phyloP scores from a whole-genome alignment of 2,797 vertebrate species.

The Chrosomus eos region DNA sequence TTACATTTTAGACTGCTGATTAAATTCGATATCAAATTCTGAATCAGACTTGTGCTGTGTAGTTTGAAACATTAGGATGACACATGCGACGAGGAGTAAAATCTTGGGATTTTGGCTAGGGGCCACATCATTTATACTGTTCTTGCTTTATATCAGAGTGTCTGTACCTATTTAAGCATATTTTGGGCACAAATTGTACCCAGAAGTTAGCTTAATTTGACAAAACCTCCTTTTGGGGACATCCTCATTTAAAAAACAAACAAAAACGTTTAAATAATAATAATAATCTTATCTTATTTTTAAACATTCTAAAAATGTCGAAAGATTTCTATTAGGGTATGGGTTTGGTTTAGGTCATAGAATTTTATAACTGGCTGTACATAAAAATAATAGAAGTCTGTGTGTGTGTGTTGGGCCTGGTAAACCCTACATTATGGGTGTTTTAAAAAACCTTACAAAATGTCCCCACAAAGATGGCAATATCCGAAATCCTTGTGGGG shows the following conservation, averaged over 20 bases:
- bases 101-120: background rate
- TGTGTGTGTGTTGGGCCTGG: background rate
- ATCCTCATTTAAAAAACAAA: background rate
- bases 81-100: background rate
- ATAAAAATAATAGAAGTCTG: background rate
- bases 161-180: background rate
- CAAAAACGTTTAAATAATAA: too few species aligned
- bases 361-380: background rate
- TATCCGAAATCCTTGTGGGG: background rate
- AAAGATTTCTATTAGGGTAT: background rate
- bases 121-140: background rate
- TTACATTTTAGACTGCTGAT: background rate
- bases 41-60: background rate
- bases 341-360: background rate
- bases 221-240: background rate
- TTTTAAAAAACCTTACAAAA: too few species aligned
- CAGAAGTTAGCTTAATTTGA: background rate
- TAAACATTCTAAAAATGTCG: background rate
- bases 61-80: background rate
- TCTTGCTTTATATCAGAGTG: background rate
- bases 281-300: too few species aligned
- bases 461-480: background rate
- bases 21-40: conserved; percentile 14
- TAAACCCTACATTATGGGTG: background rate
- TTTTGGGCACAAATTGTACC: background rate